Base-by-base conservation (phyloP, 2,888 invertebrate species). In the Acronicta aceris region DNA sequence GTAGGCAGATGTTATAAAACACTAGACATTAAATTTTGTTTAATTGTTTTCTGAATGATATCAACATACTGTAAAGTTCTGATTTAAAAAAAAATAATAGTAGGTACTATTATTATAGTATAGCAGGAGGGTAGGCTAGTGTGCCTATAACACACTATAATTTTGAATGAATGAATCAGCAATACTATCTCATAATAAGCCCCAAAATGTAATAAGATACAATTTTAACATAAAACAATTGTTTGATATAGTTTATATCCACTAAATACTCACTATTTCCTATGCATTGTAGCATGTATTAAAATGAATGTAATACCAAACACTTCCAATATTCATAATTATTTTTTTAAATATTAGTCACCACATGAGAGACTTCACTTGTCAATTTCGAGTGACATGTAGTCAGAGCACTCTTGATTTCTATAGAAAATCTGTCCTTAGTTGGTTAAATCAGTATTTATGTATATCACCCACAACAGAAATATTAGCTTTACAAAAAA, bases 221-320 rank as follows among this genome's bases (percentile, higher is more conserved):
- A 30, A 21, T 55, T 52, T 67, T 42, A 33, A 45, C 8, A 40
- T 21, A 48, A 54, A 46, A 21, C 21, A 13, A 15, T 21, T 40
- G 41, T 12, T 59, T 21, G 9, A 46, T 40, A 53, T 27, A 42
- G 25, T 54, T 10, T 43, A 57, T 13, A 41, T 41, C 51, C 16
- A 30, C 49, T n/a, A 53, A 59, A 80, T 85, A 93, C 93, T 93
- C 77, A 93, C 93, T 81, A 89, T 88, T 91, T 93, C 75, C 90
- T 93, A 89, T 93, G 87, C 93, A 93, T 93, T 81, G 71, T 72
- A 61, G 71, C 64, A 73, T 69, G 64, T 80, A 74, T 81, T 78
- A 61, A 68, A 76, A 74, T 78, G 78, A 78, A 79, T 65, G 82
- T 74, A 82, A 68, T 72, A 65, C 68, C 71, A 79, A 49, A 65